Conservation (phyloP, 2,797 vertebrate species). For the Rhincodon typus region DNA sequence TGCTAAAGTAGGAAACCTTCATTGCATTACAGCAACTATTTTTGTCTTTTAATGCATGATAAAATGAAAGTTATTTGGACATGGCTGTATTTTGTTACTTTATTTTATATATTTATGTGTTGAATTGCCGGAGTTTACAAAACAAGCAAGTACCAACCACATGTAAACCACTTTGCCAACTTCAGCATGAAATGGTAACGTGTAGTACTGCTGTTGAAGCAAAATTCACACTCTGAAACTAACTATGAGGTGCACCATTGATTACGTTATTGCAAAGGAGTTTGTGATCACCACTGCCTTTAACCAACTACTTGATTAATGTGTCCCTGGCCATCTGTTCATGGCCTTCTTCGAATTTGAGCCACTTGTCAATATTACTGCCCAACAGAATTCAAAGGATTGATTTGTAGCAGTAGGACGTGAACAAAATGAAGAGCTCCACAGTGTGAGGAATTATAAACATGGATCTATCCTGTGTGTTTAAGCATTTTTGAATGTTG, state of each 20-base stretch:
- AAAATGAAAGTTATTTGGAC: conserved; percentile 29
- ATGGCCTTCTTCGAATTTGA: neutral
- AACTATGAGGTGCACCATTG: neutral
- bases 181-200: neutral
- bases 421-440: neutral
- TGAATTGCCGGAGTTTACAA: neutral
- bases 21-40: neutral
- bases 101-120: neutral
- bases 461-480: neutral
- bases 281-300: neutral
- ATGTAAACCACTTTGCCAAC: neutral
- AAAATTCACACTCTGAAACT: neutral
- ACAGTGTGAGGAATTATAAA: neutral
- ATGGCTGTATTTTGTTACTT: neutral
- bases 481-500: neutral
- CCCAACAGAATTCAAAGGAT: neutral
- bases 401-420: neutral
- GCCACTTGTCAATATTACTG: neutral
- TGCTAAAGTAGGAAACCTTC: neutral
- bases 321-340: neutral
- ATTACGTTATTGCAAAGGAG: neutral
- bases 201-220: neutral
- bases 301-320: neutral
- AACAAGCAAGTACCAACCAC: neutral
- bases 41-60: conserved; percentile 24